Base-by-base conservation (phyloP, 2,888 invertebrate species). In the Hirtodrosophila trivittata region DNA sequence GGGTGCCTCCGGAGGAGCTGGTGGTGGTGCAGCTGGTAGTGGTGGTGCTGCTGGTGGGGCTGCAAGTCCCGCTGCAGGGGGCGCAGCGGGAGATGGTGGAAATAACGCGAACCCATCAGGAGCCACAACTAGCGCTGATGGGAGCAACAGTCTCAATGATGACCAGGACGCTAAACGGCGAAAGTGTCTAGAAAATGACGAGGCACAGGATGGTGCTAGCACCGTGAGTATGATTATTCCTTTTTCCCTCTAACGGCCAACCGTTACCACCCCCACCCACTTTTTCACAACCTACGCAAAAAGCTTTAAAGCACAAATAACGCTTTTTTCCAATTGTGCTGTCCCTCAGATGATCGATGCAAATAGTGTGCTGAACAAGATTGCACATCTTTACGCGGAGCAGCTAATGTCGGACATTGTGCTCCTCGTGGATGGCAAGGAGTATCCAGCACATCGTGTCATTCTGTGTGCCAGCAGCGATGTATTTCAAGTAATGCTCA, bases 401-500 rank as follows among this genome's bases (percentile, higher is more conserved):
- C 94, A 95, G 82, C 91, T 97, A 81, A 96, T 98, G 95, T 97
- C 96, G 81, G 98, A 98, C 90, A 94, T 98, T 51, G 94, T 94
- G 32, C 91, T 98, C 37, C 94, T 96, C 64, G 97, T 98, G 18
- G 96, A 95, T 2, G 94, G 94, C 1, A 93, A 94, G 39, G 94
- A 94, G 58, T 97, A 96, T 91, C 95, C 96, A 0, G 96, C 97
- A 1, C 98, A 98, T 91, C 93, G 97, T 64, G 93, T 98, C 5
- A 97, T 98, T 82, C 92, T 98, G 3, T 97, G 97, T 91, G 97
- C 97, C 52, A 97, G 96, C 75, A 97, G 97, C 90, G 98, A 98
- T 92, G 98, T 98, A 41, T 98, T 98, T 89, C 97, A 97, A 92
- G 97, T 96, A n/a, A 98, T 98, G 98, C 91, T 98, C 37, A 97